A percentile compares a stretch with the other conserved stretches of the same genome.
These are phyloP conservation scores for Meteorus cinctellus DNA, from an alignment of 2,888 invertebrate genomes.

Conservation along the genomic window DNA sequence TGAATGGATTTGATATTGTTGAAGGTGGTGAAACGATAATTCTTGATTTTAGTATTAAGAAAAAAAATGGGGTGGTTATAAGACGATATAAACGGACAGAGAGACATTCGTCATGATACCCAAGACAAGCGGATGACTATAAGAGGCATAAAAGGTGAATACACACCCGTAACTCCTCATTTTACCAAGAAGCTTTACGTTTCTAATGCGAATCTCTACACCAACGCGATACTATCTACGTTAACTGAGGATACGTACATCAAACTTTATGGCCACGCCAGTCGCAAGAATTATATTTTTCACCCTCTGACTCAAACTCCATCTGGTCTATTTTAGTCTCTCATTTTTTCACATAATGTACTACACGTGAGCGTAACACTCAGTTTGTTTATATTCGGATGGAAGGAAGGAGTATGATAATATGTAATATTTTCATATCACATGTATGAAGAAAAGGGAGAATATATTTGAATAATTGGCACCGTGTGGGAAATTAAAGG, in stretches of 20 bases:
- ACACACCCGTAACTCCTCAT: slow-evolving; percentile 59
- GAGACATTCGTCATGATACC: slow-evolving; percentile 72
- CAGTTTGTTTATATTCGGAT: not conserved
- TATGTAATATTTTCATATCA: no score
- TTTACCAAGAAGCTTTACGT: slow-evolving; percentile 56
- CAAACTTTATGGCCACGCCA: slow-evolving; percentile 61
- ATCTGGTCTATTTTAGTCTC: not conserved
- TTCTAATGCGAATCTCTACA: slow-evolving; percentile 54
- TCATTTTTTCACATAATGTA: not conserved
- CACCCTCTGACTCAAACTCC: slow-evolving; percentile 28
- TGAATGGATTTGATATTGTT: not conserved
- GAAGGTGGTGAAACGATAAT: slow-evolving; percentile 48
- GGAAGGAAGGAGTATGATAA: not conserved
- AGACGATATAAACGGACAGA: slow-evolving; percentile 45
- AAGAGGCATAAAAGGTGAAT: slow-evolving; percentile 58
- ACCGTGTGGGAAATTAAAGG: no score
- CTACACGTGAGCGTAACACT: not conserved
- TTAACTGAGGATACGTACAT: slow-evolving; percentile 59
- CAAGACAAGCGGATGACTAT: slow-evolving; percentile 67
- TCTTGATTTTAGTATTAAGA: slow-evolving; percentile 47
- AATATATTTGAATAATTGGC: no score
- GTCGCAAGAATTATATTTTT: slow-evolving; percentile 34
- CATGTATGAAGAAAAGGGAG: no score
- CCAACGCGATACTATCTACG: slow-evolving; percentile 18
- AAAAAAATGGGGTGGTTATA: slow-evolving; percentile 47